Evolutionary conservation across 1,140 invertebrate genomes (phyloP).

Genomic region (Eueides isabella): DNA sequence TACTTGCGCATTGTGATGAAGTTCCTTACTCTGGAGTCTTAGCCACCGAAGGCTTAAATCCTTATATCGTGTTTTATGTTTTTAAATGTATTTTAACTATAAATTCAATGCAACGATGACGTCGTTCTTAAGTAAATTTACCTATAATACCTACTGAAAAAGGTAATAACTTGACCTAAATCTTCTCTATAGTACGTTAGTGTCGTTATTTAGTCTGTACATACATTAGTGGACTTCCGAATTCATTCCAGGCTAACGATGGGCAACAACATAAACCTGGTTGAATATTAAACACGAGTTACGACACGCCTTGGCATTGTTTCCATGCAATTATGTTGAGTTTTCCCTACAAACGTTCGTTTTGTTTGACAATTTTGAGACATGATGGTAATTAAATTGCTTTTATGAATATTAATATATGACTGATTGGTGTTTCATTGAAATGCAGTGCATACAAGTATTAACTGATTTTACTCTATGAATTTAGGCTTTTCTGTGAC

Average conservation of each 20-base stretch:
- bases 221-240: slow-evolving; percentile 20
- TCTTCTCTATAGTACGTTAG: background rate
- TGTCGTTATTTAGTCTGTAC: background rate
- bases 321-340: slow-evolving; percentile 16
- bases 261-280: slow-evolving; percentile 26
- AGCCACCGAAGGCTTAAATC: no score
- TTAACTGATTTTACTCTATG: background rate
- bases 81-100: no score
- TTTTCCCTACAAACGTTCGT: background rate
- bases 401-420: slow-evolving; percentile 8
- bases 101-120: no score
- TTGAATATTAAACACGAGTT: slow-evolving; percentile 30
- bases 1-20: no score
- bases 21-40: no score
- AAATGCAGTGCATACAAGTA: background rate
- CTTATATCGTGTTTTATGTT: no score
- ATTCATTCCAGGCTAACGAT: slow-evolving; percentile 19
- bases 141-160: no score
- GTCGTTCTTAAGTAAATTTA: no score
- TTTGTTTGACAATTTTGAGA: slow-evolving; percentile 13
- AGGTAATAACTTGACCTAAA: no score
- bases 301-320: slow-evolving; percentile 28
- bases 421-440: background rate
- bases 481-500: background rate
- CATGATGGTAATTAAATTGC: slow-evolving; percentile 7